Evolutionary conservation across 1,140 invertebrate species (phyloP).

Genomic region (Andricus grossulariae): DNA sequence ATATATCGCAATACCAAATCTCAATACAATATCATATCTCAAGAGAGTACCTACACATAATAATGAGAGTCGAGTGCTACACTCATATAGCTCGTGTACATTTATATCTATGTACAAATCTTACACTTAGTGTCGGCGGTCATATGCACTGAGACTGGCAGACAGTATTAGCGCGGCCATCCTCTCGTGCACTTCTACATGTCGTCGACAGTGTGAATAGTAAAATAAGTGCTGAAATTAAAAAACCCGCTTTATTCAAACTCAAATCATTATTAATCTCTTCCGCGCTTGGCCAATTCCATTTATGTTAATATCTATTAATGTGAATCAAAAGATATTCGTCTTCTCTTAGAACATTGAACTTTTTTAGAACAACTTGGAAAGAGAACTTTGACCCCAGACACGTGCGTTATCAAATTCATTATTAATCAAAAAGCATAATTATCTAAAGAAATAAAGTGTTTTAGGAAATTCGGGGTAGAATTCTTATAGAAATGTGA

Average conservation of each 20-base stretch:
- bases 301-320: neutral
- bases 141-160: constrained; percentile 14
- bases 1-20: neutral
- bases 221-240: neutral
- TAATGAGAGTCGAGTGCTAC: neutral
- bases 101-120: constrained; percentile 16
- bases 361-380: neutral
- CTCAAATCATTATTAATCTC: too few species aligned
- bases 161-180: constrained; percentile 64
- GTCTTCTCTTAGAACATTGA: too few species aligned
- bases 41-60: constrained; percentile 8
- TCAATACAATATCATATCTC: neutral
- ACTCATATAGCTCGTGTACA: neutral
- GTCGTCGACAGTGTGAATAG: constrained; percentile 7
- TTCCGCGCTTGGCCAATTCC: too few species aligned
- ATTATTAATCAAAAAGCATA: too few species aligned
- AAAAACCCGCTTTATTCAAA: neutral
- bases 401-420: too few species aligned
- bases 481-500: neutral
- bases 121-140: neutral
- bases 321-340: neutral
- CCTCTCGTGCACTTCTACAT: constrained; percentile 41
- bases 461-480: too few species aligned
- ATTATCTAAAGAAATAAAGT: too few species aligned
- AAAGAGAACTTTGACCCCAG: neutral